Evolutionary conservation across 2,113 vertebrate genomes (phyloP).

Genomic region (Pituophis catenifer): DNA sequence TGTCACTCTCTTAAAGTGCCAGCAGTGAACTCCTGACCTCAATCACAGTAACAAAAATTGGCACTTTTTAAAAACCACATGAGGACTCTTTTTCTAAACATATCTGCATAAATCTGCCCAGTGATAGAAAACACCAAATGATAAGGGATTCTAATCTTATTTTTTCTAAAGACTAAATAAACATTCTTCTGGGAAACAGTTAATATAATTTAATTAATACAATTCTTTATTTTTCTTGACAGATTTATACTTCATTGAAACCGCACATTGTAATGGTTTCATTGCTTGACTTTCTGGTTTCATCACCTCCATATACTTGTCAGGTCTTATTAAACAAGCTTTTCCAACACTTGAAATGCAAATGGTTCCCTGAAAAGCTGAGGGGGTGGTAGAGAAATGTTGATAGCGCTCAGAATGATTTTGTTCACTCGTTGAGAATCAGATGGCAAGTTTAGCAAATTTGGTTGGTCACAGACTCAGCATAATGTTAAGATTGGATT

Average conservation of each 20-base stretch:
- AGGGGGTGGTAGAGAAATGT: not conserved
- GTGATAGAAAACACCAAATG: not conserved
- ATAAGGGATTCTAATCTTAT: not conserved
- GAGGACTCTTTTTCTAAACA: slow-evolving; percentile 18
- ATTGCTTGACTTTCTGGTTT: not conserved
- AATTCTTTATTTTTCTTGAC: not conserved
- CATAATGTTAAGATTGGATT: not conserved
- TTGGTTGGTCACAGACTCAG: not conserved
- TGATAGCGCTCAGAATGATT: not conserved
- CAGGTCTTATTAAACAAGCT: not conserved
- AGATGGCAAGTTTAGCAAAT: not conserved
- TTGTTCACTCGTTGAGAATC: not conserved
- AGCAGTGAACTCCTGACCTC: slow-evolving; percentile 33
- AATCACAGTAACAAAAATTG: slow-evolving; percentile 38
- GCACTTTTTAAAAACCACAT: slow-evolving; percentile 23
- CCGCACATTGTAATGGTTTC: not conserved
- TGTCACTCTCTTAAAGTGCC: slow-evolving; percentile 7
- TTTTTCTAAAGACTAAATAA: not conserved
- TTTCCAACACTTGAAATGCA: slow-evolving; percentile 1
- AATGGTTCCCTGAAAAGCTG: not conserved
- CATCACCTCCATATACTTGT: not conserved
- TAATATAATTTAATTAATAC: slow-evolving; percentile 27
- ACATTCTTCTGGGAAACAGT: slow-evolving; percentile 16
- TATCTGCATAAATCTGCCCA: not conserved
- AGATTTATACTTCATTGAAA: slow-evolving; percentile 19